Evolutionary conservation across 2,797 vertebrate genomes (phyloP).

Genomic region (Spinus olivaceus): DNA sequence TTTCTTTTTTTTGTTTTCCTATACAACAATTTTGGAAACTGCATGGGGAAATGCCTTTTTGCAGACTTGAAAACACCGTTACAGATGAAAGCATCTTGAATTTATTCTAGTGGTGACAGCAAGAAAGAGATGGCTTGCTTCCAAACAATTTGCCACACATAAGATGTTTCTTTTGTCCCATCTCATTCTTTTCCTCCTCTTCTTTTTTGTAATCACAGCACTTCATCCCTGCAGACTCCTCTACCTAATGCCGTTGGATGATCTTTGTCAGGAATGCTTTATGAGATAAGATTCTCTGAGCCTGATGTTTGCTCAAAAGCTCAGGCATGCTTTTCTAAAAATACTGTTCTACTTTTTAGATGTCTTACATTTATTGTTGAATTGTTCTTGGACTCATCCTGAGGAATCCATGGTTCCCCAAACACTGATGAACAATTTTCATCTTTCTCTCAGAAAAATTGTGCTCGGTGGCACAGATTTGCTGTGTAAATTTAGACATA

Average conservation of each 20-base stretch:
- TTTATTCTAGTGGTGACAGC: not conserved
- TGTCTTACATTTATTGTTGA: not conserved
- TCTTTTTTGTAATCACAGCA: not conserved
- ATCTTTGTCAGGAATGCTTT: constrained; percentile 28
- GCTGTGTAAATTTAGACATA: not conserved
- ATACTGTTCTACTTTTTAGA: not conserved
- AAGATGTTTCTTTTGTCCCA: not conserved
- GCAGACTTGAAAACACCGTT: not conserved
- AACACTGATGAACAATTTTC: not conserved
- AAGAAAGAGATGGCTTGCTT: constrained; percentile 17
- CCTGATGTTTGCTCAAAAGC: not conserved
- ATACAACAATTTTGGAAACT: not conserved
- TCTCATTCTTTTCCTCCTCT: not conserved
- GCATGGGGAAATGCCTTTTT: not conserved
- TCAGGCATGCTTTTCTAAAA: not conserved
- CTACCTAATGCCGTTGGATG: not conserved
- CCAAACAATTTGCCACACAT: constrained; percentile 22
- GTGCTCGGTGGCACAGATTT: not conserved
- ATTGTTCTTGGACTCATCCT: not conserved
- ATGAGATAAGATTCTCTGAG: not conserved
- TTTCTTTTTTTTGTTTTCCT: not conserved
- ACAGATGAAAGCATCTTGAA: not conserved
- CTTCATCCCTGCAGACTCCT: not conserved
- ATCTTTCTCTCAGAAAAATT: not conserved
- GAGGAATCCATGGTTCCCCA: not conserved